Base-by-base conservation (phyloP, 1,140 invertebrate genomes). In the Neodiprion virginianus region DNA sequence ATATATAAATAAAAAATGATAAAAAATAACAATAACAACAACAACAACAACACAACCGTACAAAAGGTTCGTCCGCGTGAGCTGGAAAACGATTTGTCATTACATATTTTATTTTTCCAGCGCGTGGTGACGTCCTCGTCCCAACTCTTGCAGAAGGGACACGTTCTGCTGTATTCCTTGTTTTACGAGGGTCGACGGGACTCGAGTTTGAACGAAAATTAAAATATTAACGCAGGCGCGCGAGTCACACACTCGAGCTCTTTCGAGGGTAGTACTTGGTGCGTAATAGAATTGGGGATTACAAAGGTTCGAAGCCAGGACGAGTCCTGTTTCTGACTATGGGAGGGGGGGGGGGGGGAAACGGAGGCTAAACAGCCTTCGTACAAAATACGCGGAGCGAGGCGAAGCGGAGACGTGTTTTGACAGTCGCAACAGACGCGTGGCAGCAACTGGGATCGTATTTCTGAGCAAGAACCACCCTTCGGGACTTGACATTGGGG, bases 341-440 rank as follows among this genome's bases (percentile, higher is more conserved):
- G 0, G 17, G 0, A 1, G 17, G 17, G 17, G 53, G n/a, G 8
- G 7, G 11, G 53, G n/a, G 0, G 53, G 14, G 1, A 17, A 61
- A 12, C 11, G 11, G 53, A 61, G n/a, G 53, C 53, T 61, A 14
- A 40, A 12, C 53, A 61, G 53, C 53, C 11, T 61, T 61, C 71
- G 40, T 11, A 12, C 28, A 0, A 17, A 48, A 9, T 9, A 65
- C 50, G 48, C 14, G 12, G 47, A 53, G 72, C 75, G 75, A 75
- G 68, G 68, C 53, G 53, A 53, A 50, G 69, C 14, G 73, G n/a
- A 69, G 50, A 48, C 7, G 48, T 79, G 76, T 81, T 80, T 80
- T 81, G 80, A 80, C 79, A 79, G 69, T n/a, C 72, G 72, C 11
- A 67, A 12, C 10, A 73, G 72, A 81, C 71, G 61, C 76, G 79